Conservation (phyloP, 1,140 invertebrate species). For the Leptinotarsa defecta region DNA sequence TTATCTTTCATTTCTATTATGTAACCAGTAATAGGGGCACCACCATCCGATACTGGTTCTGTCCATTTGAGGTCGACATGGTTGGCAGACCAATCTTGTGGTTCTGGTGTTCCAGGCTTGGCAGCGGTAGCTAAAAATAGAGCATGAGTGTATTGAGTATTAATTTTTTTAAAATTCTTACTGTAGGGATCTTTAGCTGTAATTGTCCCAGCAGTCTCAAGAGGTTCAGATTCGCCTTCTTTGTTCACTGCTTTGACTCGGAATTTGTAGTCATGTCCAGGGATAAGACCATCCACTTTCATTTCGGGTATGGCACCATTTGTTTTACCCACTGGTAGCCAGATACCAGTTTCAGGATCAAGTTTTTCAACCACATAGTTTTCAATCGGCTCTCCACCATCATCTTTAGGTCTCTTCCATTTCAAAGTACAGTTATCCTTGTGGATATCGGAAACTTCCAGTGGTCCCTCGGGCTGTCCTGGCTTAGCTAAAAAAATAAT, state of each 20-base stretch:
- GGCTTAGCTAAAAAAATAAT: conserved; percentile 74
- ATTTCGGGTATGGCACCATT: conserved; percentile 78
- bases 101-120: conserved; percentile 83
- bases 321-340: conserved; percentile 85
- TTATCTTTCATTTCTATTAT: conserved; percentile 98
- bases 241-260: conserved; percentile 96
- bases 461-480: conserved; percentile 88
- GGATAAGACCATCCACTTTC: conserved; percentile 84
- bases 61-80: conserved; percentile 88
- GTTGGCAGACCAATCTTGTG: conserved; percentile 89
- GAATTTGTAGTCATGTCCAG: conserved; percentile 98
- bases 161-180: conserved; percentile 59
- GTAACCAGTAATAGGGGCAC: conserved; percentile 90
- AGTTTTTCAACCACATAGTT: conserved; percentile 96
- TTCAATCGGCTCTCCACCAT: conserved; percentile 94
- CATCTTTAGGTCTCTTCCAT: conserved; percentile 98
- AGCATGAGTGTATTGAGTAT: conserved; percentile 26
- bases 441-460: conserved; percentile 93
- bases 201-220: conserved; percentile 89
- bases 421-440: conserved; percentile 94
- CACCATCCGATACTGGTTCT: conserved; percentile 82
- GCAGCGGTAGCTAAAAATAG: conserved; percentile 69
- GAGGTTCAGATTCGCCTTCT: conserved; percentile 95
- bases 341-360: conserved; percentile 87
- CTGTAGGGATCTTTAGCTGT: conserved; percentile 97